Evolutionary conservation across 2,113 vertebrate species (phyloP).

Genomic region (Ameiurus melas): DNA sequence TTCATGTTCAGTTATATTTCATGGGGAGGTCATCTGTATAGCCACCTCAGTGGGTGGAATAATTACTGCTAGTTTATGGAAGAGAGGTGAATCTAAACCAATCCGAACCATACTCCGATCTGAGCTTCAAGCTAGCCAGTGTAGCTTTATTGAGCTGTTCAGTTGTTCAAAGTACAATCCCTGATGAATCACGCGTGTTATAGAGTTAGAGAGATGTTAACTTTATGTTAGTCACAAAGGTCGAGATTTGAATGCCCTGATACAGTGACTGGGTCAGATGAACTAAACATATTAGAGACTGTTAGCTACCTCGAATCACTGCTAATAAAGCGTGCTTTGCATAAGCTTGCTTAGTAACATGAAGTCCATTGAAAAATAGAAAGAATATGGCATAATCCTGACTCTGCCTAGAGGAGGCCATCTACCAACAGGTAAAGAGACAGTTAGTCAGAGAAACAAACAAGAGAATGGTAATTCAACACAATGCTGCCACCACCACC

Average conservation of each 20-base stretch:
- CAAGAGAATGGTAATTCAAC: not conserved
- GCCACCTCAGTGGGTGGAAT: not conserved
- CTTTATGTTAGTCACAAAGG: not conserved
- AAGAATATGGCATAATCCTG: not conserved
- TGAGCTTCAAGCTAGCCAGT: not conserved
- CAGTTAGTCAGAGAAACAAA: not conserved
- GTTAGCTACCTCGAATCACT: not conserved
- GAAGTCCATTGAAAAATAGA: not conserved
- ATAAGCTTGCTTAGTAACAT: too few relatives aligned
- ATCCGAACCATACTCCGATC: not conserved
- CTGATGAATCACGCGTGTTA: not conserved
- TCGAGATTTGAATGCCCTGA: not conserved
- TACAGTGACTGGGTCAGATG: not conserved
- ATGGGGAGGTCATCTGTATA: not conserved
- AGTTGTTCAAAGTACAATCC: not conserved
- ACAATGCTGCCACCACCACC: not conserved
- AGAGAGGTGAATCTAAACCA: not conserved
- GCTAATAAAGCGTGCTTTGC: not conserved
- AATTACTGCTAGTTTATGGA: conserved; percentile 3
- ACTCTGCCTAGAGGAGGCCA: not conserved
- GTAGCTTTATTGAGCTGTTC: not conserved
- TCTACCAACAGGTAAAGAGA: not conserved
- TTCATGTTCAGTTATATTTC: not conserved
- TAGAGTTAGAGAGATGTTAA: not conserved
- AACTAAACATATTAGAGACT: not conserved